These are phyloP conservation scores for Campopleginae sp. DNA, from an alignment of 2,888 invertebrate genomes.

Conservation along the genomic window DNA sequence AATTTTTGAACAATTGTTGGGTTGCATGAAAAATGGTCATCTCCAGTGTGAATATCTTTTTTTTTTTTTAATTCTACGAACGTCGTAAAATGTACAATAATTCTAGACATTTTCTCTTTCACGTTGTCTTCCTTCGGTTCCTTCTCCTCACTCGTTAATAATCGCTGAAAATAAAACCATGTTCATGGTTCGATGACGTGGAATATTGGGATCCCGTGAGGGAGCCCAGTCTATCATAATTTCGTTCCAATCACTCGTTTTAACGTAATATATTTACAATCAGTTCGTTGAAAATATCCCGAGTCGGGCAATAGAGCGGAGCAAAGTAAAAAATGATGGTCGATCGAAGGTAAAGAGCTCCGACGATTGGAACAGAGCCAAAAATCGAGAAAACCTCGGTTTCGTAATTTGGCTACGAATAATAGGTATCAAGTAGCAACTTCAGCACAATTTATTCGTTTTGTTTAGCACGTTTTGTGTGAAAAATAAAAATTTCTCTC, in stretches of 20 bases:
- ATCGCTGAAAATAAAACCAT: conserved; percentile 29
- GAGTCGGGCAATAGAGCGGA: conserved; percentile 41
- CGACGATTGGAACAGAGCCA: background rate
- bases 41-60: conserved; percentile 16
- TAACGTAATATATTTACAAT: conserved; percentile 58
- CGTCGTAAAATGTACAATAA: conserved; percentile 37
- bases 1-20: background rate
- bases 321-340: conserved; percentile 45
- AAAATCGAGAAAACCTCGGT: conserved; percentile 9
- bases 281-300: conserved; percentile 56
- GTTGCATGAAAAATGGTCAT: conserved; percentile 17
- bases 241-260: conserved; percentile 20
- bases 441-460: conserved; percentile 46
- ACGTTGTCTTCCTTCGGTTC: background rate
- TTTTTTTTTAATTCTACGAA: conserved; percentile 41
- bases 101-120: conserved; percentile 42
- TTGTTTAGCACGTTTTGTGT: background rate
- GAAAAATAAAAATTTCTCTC: conserved; percentile 2
- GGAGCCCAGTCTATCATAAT: background rate
- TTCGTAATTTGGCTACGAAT: conserved; percentile 13
- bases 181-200: conserved; percentile 36
- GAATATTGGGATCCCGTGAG: background rate
- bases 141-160: background rate
- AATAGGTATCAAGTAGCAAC: conserved; percentile 65
- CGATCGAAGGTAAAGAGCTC: conserved; percentile 34